Conservation (phyloP, 1,140 invertebrate species). For the Kradibia gibbosae region DNA sequence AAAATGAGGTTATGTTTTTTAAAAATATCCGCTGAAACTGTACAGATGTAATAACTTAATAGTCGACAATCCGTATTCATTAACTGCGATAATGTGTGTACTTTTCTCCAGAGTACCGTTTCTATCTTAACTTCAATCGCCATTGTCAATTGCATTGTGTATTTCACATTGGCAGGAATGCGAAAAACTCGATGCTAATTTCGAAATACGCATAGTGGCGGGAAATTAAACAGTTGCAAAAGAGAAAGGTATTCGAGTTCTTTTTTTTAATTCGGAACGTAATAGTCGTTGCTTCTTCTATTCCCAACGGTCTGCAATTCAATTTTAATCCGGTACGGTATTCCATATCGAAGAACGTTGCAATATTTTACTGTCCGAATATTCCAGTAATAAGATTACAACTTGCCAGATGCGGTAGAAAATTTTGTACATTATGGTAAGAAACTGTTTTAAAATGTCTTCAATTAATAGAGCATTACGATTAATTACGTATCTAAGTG, state of each 20-base stretch:
- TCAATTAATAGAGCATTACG: background rate
- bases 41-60: background rate
- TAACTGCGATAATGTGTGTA: background rate
- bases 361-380: no score
- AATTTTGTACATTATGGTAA: background rate
- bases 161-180: background rate
- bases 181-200: background rate
- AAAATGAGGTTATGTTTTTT: constrained; percentile 24
- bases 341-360: no score
- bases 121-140: background rate
- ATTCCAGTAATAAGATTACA: background rate
- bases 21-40: background rate
- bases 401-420: background rate
- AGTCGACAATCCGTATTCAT: background rate
- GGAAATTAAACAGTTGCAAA: constrained; percentile 9
- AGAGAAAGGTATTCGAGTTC: constrained; percentile 9
- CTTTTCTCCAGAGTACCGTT: background rate
- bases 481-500: background rate
- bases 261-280: background rate
- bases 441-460: no score
- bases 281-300: background rate
- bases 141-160: background rate
- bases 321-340: no score
- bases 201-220: background rate
- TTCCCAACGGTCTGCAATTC: background rate